Conservation (phyloP, 2,113 vertebrate genomes). For the Silurus glanis region DNA sequence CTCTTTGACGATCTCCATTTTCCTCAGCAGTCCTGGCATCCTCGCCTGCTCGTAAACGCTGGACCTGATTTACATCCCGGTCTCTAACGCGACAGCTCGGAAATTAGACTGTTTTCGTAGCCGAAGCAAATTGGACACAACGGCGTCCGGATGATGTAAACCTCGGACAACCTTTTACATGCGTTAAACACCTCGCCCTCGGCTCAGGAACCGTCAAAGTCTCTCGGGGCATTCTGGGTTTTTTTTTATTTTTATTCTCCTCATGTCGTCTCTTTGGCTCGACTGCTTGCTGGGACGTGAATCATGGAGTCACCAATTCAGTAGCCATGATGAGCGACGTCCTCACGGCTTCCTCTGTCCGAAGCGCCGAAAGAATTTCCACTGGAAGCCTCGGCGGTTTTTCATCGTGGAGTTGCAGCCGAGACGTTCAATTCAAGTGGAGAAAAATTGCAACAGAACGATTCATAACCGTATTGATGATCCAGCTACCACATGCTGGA, state of each 20-base stretch:
- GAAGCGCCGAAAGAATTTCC: not conserved
- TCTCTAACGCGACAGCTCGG: constrained; percentile 54
- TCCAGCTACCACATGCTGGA: not conserved
- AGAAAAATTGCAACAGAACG: no score
- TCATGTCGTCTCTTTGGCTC: not conserved
- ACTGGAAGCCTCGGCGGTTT: not conserved
- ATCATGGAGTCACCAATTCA: constrained; percentile 3
- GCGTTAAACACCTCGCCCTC: not conserved
- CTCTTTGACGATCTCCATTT: constrained; percentile 26
- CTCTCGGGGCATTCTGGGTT: not conserved
- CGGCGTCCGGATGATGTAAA: not conserved
- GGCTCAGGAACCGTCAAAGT: not conserved
- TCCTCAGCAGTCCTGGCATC: constrained; percentile 8
- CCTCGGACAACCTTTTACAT: not conserved
- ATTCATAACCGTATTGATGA: no score
- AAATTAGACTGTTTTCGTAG: constrained; percentile 48
- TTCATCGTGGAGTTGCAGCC: not conserved
- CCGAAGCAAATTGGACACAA: not conserved
- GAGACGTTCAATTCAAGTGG: not conserved
- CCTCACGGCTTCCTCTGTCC: constrained; percentile 11
- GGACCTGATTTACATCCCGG: constrained; percentile 26
- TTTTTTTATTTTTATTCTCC: not conserved
- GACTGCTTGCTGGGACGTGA: not conserved
- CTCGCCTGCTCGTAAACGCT: constrained; percentile 37
- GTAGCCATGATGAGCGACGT: not conserved